Conservation (phyloP, 2,888 invertebrate species). For the Lepidonotus clava region DNA sequence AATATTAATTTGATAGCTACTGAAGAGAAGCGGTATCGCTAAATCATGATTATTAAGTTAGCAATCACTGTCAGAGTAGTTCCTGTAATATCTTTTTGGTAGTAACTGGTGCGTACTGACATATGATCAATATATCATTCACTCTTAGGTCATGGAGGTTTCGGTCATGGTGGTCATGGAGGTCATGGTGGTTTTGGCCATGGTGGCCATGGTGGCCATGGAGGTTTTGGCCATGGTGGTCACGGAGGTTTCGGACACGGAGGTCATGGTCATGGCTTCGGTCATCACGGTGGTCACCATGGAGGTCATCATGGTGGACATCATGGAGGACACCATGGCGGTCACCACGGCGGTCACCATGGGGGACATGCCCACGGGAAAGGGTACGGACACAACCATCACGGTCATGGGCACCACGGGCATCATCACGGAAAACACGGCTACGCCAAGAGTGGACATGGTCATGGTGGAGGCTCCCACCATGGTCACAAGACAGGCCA, state of each 20-base stretch:
- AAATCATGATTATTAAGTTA: not conserved
- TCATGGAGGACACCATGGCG: slow-evolving; percentile 9
- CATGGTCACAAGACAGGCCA: not conserved
- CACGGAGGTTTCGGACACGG: slow-evolving; percentile 5
- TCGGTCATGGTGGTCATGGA: not conserved
- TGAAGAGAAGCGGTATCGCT: not conserved
- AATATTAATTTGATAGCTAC: not conserved
- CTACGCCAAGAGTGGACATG: slow-evolving; percentile 1
- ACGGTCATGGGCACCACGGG: not conserved
- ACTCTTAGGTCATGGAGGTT: not conserved
- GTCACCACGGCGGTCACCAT: slow-evolving; percentile 9
- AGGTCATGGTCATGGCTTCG: not conserved
- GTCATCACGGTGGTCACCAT: slow-evolving; percentile 38
- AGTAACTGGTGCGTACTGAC: too few species aligned
- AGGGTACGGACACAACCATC: not conserved
- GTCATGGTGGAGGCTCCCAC: slow-evolving; percentile 10
- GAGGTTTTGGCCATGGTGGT: not conserved
- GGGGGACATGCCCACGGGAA: slow-evolving; percentile 8
- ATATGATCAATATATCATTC: too few species aligned
- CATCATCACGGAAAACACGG: slow-evolving; percentile 3
- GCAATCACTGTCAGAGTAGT: not conserved
- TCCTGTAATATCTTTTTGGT: not conserved
- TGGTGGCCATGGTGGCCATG: not conserved
- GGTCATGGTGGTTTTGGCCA: slow-evolving; percentile 1
- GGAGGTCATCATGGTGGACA: not conserved